These are phyloP conservation scores for Oegoconia quadripuncta DNA, from an alignment of 2,888 invertebrate species.

Conservation along the genomic window DNA sequence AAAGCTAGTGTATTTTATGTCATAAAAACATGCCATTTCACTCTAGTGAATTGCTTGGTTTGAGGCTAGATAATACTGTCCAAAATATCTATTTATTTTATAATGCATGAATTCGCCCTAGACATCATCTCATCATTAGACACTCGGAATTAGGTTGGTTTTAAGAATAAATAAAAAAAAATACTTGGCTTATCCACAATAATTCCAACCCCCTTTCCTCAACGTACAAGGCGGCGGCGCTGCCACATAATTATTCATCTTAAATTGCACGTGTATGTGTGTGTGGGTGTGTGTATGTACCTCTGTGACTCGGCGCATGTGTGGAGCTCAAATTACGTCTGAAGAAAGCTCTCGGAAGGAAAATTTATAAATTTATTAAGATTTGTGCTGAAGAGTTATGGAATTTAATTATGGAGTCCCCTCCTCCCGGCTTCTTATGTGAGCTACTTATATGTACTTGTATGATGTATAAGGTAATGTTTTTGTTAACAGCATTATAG, in stretches of 20 bases:
- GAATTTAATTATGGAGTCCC: constrained; percentile 48
- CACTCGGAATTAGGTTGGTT: too few species aligned
- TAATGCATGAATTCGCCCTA: too few species aligned
- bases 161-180: constrained; percentile 9
- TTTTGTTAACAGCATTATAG: too few species aligned
- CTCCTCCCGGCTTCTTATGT: neutral
- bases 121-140: too few species aligned
- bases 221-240: constrained; percentile 61
- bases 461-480: neutral
- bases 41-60: too few species aligned
- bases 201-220: constrained; percentile 36
- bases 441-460: neutral
- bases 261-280: constrained; percentile 72
- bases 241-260: constrained; percentile 80
- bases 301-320: constrained; percentile 20
- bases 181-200: constrained; percentile 35
- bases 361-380: constrained; percentile 75
- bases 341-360: constrained; percentile 54
- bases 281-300: constrained; percentile 31
- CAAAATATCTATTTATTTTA: too few species aligned
- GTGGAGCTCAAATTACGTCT: constrained; percentile 56
- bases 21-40: too few species aligned
- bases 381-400: constrained; percentile 35
- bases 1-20: too few species aligned
- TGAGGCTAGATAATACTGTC: too few species aligned